Percentiles rank a stretch among this genome's conserved stretches.
Evolutionary conservation across 2,888 invertebrate genomes (phyloP).

Genomic region (Craniophora ligustri): DNA sequence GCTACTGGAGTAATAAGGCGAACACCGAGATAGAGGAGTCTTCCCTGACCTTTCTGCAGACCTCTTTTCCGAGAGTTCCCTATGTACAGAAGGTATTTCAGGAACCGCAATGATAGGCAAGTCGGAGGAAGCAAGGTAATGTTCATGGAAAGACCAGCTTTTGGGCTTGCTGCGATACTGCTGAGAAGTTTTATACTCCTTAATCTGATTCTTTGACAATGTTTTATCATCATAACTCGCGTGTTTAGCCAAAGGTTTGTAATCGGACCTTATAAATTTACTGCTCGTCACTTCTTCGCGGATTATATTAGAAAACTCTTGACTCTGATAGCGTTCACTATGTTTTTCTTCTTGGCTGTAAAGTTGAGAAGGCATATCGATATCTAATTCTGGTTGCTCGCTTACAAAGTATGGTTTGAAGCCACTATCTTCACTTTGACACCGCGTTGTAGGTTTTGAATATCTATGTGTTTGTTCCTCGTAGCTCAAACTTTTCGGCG

Average conservation of each 20-base stretch:
- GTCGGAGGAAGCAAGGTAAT: conserved; percentile 88
- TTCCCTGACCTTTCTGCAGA: conserved; percentile 83
- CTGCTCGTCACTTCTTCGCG: conserved; percentile 72
- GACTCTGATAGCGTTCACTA: conserved; percentile 90
- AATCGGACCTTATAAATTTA: conserved; percentile 85
- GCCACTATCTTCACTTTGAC: conserved; percentile 89
- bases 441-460: conserved; percentile 85
- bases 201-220: conserved; percentile 90
- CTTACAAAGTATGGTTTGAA: conserved; percentile 79
- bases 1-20: conserved; percentile 93
- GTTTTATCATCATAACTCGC: conserved; percentile 91
- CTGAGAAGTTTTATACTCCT: conserved; percentile 89
- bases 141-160: conserved; percentile 91
- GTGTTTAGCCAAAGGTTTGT: conserved; percentile 89
- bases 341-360: conserved; percentile 90
- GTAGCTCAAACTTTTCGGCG: conserved; percentile 85
- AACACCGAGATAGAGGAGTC: conserved; percentile 90
- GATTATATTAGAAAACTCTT: conserved; percentile 88
- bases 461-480: conserved; percentile 83
- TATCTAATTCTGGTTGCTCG: conserved; percentile 87
- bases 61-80: conserved; percentile 83
- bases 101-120: conserved; percentile 88
- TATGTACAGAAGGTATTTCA: conserved; percentile 82
- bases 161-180: conserved; percentile 88
- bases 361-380: conserved; percentile 87